Percentiles rank a stretch among this genome's conserved stretches.
Conservation (phyloP, 2,113 vertebrate genomes). For the Mesoclemmys tuberculata region DNA sequence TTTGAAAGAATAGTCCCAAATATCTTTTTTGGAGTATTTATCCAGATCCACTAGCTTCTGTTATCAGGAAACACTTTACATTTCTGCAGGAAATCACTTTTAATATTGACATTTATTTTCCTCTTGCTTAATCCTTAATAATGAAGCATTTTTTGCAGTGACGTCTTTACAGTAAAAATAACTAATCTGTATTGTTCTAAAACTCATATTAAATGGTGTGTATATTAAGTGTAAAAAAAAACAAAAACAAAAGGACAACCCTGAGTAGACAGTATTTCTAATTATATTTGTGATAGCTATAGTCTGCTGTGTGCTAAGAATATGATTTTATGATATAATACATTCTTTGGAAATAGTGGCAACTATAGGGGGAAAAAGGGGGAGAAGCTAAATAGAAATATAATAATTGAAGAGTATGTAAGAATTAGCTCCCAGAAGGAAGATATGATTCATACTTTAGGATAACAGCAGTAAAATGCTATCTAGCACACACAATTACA, state of each 20-base stretch:
- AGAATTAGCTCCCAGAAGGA: not conserved
- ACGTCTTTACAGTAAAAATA: not conserved
- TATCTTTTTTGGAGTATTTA: not conserved
- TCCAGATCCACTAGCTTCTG: not conserved
- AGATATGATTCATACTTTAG: not conserved
- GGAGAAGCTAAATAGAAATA: not conserved
- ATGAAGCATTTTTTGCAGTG: not conserved
- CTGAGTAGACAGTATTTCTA: fast-evolving
- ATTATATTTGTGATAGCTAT: not conserved
- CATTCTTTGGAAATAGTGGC: not conserved
- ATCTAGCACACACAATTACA: not conserved
- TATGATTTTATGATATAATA: not conserved
- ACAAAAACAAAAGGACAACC: too few species aligned
- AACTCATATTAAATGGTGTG: not conserved
- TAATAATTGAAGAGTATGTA: not conserved
- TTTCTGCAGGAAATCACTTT: not conserved
- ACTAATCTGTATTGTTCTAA: not conserved
- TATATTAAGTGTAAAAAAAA: not conserved
- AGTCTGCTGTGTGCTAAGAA: not conserved
- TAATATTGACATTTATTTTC: not conserved
- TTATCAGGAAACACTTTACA: not conserved
- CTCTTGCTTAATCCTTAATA: not conserved
- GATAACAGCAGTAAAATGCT: not conserved
- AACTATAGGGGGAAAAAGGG: not conserved
- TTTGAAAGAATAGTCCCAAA: not conserved